A percentile compares a stretch with the other conserved stretches of the same genome.
Evolutionary conservation across 1,140 invertebrate species (phyloP).

Genomic region (Calephelis virginiensis): DNA sequence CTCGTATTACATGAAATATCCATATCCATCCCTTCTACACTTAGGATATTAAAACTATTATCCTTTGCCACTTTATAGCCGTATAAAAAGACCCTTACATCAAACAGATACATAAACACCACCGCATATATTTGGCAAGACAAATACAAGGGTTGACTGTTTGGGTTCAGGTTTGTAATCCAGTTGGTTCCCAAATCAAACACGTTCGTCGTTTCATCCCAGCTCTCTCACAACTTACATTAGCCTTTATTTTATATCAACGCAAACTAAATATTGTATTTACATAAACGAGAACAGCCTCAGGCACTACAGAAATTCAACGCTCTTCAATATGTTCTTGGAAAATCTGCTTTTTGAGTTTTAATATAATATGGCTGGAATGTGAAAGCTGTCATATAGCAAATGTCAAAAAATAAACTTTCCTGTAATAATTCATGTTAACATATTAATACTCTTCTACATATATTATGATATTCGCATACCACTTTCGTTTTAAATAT

Average conservation of each 20-base stretch:
- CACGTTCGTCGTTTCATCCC: background rate
- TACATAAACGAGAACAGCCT: background rate
- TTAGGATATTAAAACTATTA: too few relatives aligned
- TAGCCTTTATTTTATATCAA: slow-evolving; percentile 12
- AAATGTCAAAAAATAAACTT: too few relatives aligned
- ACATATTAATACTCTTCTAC: too few relatives aligned
- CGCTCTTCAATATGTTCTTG: background rate
- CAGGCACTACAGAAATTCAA: background rate
- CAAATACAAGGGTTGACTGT: slow-evolving; percentile 1
- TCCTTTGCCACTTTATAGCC: too few relatives aligned
- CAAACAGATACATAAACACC: background rate
- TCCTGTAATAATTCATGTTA: too few relatives aligned
- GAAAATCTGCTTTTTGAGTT: too few relatives aligned
- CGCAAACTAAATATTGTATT: slow-evolving; percentile 15
- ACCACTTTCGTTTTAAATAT: too few relatives aligned
- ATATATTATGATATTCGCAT: too few relatives aligned
- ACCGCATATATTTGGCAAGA: slow-evolving; percentile 1
- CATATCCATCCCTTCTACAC: too few relatives aligned
- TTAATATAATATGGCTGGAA: too few relatives aligned
- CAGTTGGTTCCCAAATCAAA: slow-evolving; percentile 11
- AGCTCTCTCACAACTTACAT: slow-evolving; percentile 8
- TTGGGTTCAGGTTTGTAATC: slow-evolving; percentile 14
- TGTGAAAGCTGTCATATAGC: too few relatives aligned
- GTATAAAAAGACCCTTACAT: background rate
- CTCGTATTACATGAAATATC: too few relatives aligned